Evolutionary conservation across 2,888 invertebrate species (phyloP), one percentile per base, ranked within the genome.

Genomic region (Tuta absoluta): DNA sequence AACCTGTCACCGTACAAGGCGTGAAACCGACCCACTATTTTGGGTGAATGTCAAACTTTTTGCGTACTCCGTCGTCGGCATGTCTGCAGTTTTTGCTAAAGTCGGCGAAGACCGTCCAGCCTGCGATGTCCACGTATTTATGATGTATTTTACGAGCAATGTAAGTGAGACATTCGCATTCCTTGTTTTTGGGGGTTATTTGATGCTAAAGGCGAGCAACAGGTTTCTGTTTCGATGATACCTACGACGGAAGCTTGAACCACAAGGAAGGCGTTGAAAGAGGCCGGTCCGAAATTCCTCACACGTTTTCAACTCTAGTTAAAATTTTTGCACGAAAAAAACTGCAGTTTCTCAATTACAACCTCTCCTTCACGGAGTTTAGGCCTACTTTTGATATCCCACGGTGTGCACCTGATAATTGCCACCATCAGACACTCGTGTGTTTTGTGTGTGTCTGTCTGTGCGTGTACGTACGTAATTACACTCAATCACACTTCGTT

Each of bases 401-500:
- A 72, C 74, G 74, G 17, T 65, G 58, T 68, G 65, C 63, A 45
- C 59, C 24, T 66, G 68, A 63, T 71, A 73, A 72, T 69, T 65
- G 65, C 68, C 57, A 63, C 63, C 64, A 57, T 62, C 28, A 63
- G 24, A 63, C 62, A 53, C 61, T 60, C 23, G 19, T 56, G 41
- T 19, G 45, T 19, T 19, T 48, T 21, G 19, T 45, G 17, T 59
- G 45, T 60, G 58, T 45, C 10, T 62, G 37, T 62, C 28, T 56
- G 38, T 62, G 63, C 45, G 63, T 60, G 69, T 66, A 68, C 68
- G 67, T 74, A 66, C 74, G 75, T 77, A 84, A 89, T 90, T 88
- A 88, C 78, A 75, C 77, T 74, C 83, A 84, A 85, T 85, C 83
- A 81, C 81, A 82, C 84, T 84, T 84, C 79, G 82, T 84, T 86